phyloP scores from a whole-genome alignment of 2,113 vertebrate species.

The Callorhinus ursinus region DNA sequence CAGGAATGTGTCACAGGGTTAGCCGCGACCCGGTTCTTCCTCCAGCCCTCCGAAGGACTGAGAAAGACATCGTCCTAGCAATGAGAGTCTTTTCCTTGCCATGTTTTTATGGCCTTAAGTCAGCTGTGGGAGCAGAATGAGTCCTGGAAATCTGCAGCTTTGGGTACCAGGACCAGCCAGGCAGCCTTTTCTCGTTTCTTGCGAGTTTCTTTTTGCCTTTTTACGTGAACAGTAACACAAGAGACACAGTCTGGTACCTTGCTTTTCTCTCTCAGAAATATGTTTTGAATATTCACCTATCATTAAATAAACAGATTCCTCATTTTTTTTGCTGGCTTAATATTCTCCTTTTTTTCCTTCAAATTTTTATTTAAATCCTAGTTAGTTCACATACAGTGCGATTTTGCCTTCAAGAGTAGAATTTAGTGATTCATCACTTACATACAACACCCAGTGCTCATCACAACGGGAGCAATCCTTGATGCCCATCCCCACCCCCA shows the following conservation, averaged over 20 bases:
- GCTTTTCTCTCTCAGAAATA: not conserved
- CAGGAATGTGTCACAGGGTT: not conserved
- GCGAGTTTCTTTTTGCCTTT: not conserved
- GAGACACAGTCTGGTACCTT: not conserved
- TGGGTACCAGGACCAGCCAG: not conserved
- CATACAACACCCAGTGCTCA: not conserved
- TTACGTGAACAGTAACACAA: not conserved
- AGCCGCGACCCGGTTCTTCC: too few species aligned
- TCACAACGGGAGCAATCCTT: not conserved
- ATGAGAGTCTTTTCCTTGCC: too few species aligned
- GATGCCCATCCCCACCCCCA: not conserved
- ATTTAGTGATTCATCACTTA: not conserved
- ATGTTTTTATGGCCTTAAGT: not conserved
- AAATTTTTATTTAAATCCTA: not conserved
- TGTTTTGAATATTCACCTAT: not conserved
- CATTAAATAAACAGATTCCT: not conserved
- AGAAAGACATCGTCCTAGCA: not conserved
- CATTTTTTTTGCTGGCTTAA: not conserved
- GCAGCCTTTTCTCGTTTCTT: not conserved
- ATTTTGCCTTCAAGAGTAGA: not conserved
- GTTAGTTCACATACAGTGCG: not conserved
- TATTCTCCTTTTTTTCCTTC: not conserved
- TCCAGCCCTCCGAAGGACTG: not conserved
- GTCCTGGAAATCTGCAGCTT: not conserved
- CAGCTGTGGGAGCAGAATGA: not conserved